Evolutionary conservation across 2,888 invertebrate species (phyloP).

Genomic region (Hydropsyche betteni): DNA sequence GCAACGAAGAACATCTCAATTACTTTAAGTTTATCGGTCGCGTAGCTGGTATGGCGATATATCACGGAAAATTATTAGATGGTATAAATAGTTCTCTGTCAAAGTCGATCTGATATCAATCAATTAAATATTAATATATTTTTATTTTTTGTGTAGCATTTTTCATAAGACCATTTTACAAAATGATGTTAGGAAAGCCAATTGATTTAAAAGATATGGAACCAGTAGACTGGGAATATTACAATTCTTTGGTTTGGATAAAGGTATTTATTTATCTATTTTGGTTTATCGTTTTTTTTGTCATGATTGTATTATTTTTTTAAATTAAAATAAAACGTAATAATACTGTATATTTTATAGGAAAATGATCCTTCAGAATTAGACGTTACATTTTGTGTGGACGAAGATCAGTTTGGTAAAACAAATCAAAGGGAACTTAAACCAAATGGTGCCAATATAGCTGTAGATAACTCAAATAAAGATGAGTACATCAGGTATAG

Average conservation of each 20-base stretch:
- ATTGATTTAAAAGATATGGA: slow-evolving; percentile 98
- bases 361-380: slow-evolving; percentile 97
- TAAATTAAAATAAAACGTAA: not conserved
- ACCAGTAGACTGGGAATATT: slow-evolving; percentile 98
- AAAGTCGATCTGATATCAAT: not conserved
- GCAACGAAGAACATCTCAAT: slow-evolving; percentile 96
- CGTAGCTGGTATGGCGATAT: slow-evolving; percentile 98
- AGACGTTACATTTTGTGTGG: slow-evolving; percentile 94
- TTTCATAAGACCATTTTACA: slow-evolving; percentile 99
- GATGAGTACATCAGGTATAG: slow-evolving; percentile 94
- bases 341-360: slow-evolving; percentile 53
- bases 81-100: slow-evolving; percentile 64
- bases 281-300: not conserved
- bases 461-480: slow-evolving; percentile 93
- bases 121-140: slow-evolving; percentile 29
- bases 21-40: slow-evolving; percentile 99
- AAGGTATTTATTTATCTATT: slow-evolving; percentile 60
- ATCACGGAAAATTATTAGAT: slow-evolving; percentile 97
- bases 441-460: slow-evolving; percentile 87
- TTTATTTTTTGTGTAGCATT: slow-evolving; percentile 74
- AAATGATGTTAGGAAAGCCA: slow-evolving; percentile 97
- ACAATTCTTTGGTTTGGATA: slow-evolving; percentile 96
- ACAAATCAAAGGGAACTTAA: slow-evolving; percentile 92
- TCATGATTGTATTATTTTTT: slow-evolving; percentile 19
- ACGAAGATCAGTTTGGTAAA: slow-evolving; percentile 96